phyloP scores from a whole-genome alignment of 53 echinoderm and acorn worm species.

The Apostichopus leukothele region DNA sequence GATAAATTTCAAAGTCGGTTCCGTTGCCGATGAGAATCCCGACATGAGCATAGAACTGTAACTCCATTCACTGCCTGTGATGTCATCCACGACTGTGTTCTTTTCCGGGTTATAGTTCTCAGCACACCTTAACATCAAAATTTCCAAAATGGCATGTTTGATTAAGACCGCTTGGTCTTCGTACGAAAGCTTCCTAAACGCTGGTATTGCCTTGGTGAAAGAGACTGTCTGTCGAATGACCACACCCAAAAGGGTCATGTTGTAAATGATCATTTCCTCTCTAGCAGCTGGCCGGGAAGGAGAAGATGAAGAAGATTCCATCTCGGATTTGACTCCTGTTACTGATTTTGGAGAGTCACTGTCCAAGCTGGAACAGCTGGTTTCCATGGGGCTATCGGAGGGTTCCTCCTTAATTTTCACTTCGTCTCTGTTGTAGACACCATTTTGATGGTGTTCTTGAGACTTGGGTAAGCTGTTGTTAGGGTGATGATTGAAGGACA shows the following conservation, averaged over 20 bases:
- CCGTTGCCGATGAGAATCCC: conserved; percentile 90
- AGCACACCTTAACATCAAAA: conserved; percentile 93
- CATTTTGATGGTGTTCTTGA: conserved; percentile 16
- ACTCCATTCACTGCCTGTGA: conserved; percentile 97
- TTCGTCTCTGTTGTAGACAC: conserved; percentile 32
- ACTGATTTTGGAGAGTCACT: conserved; percentile 41
- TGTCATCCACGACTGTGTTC: conserved; percentile 92
- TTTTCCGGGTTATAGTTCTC: conserved; percentile 94
- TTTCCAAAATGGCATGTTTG: conserved; percentile 95
- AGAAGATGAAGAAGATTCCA: background rate
- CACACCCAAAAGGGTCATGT: conserved; percentile 92
- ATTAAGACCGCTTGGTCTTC: conserved; percentile 98
- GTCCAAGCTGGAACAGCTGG: conserved; percentile 46
- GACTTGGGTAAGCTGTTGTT: background rate
- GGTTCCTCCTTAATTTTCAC: conserved; percentile 47
- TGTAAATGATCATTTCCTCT: conserved; percentile 84
- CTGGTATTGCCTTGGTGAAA: conserved; percentile 96
- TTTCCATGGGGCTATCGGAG: conserved; percentile 47
- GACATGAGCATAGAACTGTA: conserved; percentile 90
- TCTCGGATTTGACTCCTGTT: conserved; percentile 17
- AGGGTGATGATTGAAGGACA: background rate
- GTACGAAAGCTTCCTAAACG: conserved; percentile 87
- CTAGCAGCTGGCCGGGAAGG: conserved; percentile 27
- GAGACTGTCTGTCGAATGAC: conserved; percentile 98
- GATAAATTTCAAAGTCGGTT: conserved; percentile 90